These are phyloP conservation scores for Scrobipalpa atriplicella DNA, from an alignment of 2,888 invertebrate species.

Conservation along the genomic window DNA sequence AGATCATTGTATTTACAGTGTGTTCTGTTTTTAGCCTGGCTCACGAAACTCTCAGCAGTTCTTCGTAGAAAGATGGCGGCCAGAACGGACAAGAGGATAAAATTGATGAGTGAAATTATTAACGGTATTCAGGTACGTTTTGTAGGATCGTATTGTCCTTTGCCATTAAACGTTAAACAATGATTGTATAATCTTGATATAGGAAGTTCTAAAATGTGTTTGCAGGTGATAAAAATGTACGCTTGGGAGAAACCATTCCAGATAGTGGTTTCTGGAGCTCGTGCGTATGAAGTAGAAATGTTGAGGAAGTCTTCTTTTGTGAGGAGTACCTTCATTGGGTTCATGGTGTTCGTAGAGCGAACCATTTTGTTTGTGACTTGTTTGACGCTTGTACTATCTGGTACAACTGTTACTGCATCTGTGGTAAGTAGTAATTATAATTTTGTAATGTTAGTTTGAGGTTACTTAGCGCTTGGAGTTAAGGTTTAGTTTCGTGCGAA, in stretches of 20 bases:
- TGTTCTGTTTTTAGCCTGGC: slow-evolving; percentile 51
- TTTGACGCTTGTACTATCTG: slow-evolving; percentile 62
- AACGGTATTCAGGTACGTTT: slow-evolving; percentile 88
- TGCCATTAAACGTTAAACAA: neutral
- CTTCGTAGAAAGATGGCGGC: slow-evolving; percentile 84
- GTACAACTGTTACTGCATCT: slow-evolving; percentile 64
- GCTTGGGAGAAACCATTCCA: slow-evolving; percentile 95
- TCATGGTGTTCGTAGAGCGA: slow-evolving; percentile 89
- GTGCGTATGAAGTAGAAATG: slow-evolving; percentile 81
- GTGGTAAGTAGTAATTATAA: slow-evolving; percentile 54
- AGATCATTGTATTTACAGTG: neutral
- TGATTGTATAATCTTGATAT: too few relatives aligned
- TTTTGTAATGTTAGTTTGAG: too few relatives aligned
- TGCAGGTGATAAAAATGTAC: slow-evolving; percentile 95
- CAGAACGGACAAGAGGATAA: slow-evolving; percentile 91
- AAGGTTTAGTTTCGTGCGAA: too few relatives aligned
- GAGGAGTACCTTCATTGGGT: slow-evolving; percentile 86
- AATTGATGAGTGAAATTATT: slow-evolving; percentile 94
- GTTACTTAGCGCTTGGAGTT: too few relatives aligned
- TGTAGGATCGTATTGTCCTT: too few relatives aligned
- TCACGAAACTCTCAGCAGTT: slow-evolving; percentile 65
- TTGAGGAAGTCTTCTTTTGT: slow-evolving; percentile 84
- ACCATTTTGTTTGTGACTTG: slow-evolving; percentile 86
- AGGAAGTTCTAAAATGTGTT: slow-evolving; percentile 15
- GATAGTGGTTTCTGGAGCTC: slow-evolving; percentile 83